Conservation (phyloP, 1,140 invertebrate species). For the Bilobella aurantiaca region DNA sequence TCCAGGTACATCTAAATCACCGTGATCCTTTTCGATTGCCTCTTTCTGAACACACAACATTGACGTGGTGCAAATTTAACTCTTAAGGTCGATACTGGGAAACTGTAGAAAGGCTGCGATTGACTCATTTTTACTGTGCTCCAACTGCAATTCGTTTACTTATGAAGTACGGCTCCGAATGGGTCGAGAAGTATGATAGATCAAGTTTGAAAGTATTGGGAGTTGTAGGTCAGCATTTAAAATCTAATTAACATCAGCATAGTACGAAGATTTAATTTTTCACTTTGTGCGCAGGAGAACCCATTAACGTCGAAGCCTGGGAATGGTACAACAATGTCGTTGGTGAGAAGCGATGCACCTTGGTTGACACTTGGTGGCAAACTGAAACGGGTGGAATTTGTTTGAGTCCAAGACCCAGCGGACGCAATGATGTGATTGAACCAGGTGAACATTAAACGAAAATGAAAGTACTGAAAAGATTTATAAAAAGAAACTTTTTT, state of each 20-base stretch:
- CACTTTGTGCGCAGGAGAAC: slow-evolving; percentile 41
- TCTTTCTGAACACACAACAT: background rate
- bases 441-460: slow-evolving; percentile 2
- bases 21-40: background rate
- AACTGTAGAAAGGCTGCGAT: slow-evolving; percentile 43
- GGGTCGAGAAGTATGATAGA: slow-evolving; percentile 43
- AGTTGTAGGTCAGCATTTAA: slow-evolving; percentile 42
- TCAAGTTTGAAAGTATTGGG: slow-evolving; percentile 45
- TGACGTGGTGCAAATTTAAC: background rate
- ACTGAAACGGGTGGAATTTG: slow-evolving; percentile 39
- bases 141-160: slow-evolving; percentile 48
- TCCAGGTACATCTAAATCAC: no score
- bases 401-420: slow-evolving; percentile 26
- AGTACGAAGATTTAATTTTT: background rate
- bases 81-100: slow-evolving; percentile 47
- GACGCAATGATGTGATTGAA: slow-evolving; percentile 21
- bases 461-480: no score
- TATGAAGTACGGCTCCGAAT: slow-evolving; percentile 41
- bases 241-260: background rate
- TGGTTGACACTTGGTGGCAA: slow-evolving; percentile 61
- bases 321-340: slow-evolving; percentile 47
- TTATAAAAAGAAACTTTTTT: no score
- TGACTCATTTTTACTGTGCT: slow-evolving; percentile 48
- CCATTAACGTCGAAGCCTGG: slow-evolving; percentile 50
- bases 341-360: slow-evolving; percentile 44